These are phyloP conservation scores for Fopius arisanus DNA, from an alignment of 1,140 invertebrate species.

Conservation along the genomic window DNA sequence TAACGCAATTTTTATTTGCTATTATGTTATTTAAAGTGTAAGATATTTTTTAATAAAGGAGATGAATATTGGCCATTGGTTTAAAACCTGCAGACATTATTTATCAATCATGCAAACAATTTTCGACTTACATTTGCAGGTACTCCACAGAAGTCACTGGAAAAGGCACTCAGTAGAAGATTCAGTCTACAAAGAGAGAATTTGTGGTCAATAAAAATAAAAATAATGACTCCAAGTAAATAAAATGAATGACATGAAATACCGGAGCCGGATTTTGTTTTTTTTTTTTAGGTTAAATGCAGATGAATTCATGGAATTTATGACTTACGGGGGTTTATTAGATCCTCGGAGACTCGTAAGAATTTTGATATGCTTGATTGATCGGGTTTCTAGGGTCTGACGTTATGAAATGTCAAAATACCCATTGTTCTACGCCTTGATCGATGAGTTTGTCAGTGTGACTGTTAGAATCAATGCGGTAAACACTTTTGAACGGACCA, in stretches of 20 bases:
- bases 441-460: neutral
- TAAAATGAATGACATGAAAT: neutral
- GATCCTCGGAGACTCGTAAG: neutral
- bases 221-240: neutral
- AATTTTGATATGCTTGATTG: neutral
- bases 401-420: neutral
- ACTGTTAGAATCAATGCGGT: neutral
- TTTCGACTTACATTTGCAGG: neutral
- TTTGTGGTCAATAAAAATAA: neutral
- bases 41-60: constrained; percentile 56
- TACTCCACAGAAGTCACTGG: neutral
- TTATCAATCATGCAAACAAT: neutral
- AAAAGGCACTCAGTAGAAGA: neutral
- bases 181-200: neutral
- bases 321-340: neutral
- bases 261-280: neutral
- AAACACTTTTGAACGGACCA: neutral
- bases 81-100: neutral
- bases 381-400: neutral
- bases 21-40: constrained; percentile 40
- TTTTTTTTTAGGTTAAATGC: neutral
- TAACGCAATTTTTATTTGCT: constrained; percentile 36
- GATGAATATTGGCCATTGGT: constrained; percentile 35
- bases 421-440: neutral
- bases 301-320: neutral